Base-by-base conservation (phyloP, 2,797 vertebrate genomes). In the Peromyscus aztecus region DNA sequence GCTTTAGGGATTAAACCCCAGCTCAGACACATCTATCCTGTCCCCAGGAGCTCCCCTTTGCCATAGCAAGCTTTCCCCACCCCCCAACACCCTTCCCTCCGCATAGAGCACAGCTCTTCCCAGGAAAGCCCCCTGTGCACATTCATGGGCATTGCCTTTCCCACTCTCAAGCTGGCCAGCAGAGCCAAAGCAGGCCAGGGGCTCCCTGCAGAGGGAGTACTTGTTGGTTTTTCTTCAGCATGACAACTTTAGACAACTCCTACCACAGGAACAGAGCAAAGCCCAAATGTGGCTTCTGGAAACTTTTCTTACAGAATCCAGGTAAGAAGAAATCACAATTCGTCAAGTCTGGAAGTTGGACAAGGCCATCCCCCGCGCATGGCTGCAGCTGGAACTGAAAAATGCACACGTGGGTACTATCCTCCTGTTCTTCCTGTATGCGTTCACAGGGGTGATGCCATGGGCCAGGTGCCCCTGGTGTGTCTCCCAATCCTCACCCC, bases 331-430 rank as follows among this genome's bases (percentile, higher is more conserved):
- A 87, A 34, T 37, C 46, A 13, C 5, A 29, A 34, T 23, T 37
- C 61, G 29, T 4, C 19, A 65, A 14, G n/a, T 23, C 23, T 21
- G 57, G 40, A 9, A 27, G 7, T 69, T 55, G 71, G 13, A 31
- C 2, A 13, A 0, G 13, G 34, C 1, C 5, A 17, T 43, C 7
- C 17, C 8, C 29, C 2, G 1, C 0, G 59, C 29, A 31, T 52
- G 46, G 12, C n/a, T 4, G 9, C 7, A 24, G 8, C 2, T 11
- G 3, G 4, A 27, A 4, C n/a, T 40, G 29, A 34, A 27, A 34
- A 23, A 7, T 27, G 40, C 19, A 34, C 13, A 6, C 6, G 4
- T 4, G 34, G n/a, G 8, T 29, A 27, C 7, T 17, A 9, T 31
- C 6, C 11, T 76, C 34, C 31, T 65, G 34, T 52, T 59, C 9